phyloP scores from a whole-genome alignment of 2,888 invertebrate species.

The Philaethria dido region DNA sequence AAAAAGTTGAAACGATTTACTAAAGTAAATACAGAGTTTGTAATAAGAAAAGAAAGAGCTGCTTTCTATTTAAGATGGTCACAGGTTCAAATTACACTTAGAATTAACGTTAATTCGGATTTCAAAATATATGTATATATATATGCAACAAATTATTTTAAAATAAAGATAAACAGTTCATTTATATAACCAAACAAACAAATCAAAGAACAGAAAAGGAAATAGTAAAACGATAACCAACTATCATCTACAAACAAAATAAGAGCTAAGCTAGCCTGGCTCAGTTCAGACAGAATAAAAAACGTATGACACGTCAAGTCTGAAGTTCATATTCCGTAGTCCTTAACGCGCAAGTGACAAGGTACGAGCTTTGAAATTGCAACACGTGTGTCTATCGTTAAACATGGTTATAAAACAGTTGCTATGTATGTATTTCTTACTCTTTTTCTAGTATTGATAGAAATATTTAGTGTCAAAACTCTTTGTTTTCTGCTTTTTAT shows the following conservation, averaged over 20 bases:
- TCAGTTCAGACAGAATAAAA: slow-evolving; percentile 3
- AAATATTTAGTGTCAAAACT: too few relatives aligned
- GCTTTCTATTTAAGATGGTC: too few relatives aligned
- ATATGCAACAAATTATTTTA: too few relatives aligned
- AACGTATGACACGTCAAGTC: slow-evolving; percentile 15
- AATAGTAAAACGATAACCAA: slow-evolving; percentile 1
- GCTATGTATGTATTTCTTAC: too few relatives aligned
- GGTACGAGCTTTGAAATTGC: slow-evolving; percentile 52
- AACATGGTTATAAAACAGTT: slow-evolving; percentile 37
- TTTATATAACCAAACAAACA: not conserved
- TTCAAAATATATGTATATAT: too few relatives aligned
- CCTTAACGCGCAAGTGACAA: not conserved
- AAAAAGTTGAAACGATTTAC: slow-evolving; percentile 1
- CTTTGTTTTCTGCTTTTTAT: too few relatives aligned
- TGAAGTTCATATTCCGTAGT: slow-evolving; percentile 6
- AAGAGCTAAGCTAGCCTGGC: slow-evolving; percentile 5
- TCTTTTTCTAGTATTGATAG: too few relatives aligned
- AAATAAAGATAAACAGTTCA: too few relatives aligned
- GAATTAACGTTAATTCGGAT: not conserved
- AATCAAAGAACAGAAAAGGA: slow-evolving; percentile 1
- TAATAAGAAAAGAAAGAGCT: not conserved
- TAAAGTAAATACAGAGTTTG: slow-evolving; percentile 4
- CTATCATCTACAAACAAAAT: not conserved
- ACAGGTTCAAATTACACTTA: not conserved
- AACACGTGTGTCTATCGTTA: slow-evolving; percentile 44